Evolutionary conservation across 2,888 invertebrate genomes (phyloP).

Genomic region (Baronia brevicornis): DNA sequence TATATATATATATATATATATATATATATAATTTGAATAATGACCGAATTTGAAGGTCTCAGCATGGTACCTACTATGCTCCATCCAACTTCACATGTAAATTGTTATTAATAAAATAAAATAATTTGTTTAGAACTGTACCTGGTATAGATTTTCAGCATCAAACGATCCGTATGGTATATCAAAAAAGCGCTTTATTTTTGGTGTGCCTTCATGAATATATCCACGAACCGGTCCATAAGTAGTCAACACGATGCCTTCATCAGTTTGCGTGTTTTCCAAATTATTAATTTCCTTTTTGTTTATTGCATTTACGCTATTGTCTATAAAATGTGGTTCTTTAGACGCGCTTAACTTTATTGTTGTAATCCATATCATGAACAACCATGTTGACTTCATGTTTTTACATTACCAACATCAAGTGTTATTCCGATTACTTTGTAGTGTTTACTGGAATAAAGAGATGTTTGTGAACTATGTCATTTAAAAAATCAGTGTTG

Average conservation of each 20-base stretch:
- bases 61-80: too few species aligned
- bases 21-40: too few species aligned
- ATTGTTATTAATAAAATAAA: slow-evolving; percentile 2
- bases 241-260: slow-evolving; percentile 28
- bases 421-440: too few species aligned
- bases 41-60: too few species aligned
- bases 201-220: slow-evolving; percentile 22
- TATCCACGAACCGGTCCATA: slow-evolving; percentile 37
- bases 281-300: not conserved
- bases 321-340: not conserved
- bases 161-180: slow-evolving; percentile 46
- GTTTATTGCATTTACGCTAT: not conserved
- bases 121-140: slow-evolving; percentile 19
- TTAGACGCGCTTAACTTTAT: not conserved
- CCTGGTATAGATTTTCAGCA: slow-evolving; percentile 31
- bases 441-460: too few species aligned
- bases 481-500: slow-evolving; percentile 1
- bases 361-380: slow-evolving; percentile 2
- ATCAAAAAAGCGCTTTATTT: slow-evolving; percentile 40
- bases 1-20: too few species aligned
- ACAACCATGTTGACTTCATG: slow-evolving; percentile 3
- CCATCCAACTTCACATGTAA: too few species aligned
- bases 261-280: not conserved
- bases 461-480: too few species aligned
- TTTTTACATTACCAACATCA: not conserved